A percentile compares a stretch with the other conserved stretches of the same genome.
Evolutionary conservation across 1,140 invertebrate genomes (phyloP).

Genomic region (Goniozus legneri): DNA sequence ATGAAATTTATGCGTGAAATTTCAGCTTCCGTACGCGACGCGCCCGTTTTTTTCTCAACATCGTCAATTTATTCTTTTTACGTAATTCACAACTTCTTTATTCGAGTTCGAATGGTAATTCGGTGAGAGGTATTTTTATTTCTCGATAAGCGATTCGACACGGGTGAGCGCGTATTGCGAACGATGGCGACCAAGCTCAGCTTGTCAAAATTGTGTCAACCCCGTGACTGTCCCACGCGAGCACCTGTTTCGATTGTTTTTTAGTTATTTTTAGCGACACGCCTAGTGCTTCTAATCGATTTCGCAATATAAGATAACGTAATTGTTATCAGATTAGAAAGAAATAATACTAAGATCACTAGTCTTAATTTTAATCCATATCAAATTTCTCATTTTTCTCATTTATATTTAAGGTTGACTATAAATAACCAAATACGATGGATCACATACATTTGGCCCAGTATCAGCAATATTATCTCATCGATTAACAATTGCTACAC

Average conservation of each 20-base stretch:
- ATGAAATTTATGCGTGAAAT: no score
- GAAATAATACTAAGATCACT: background rate
- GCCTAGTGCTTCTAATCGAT: constrained; percentile 19
- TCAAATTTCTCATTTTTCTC: constrained; percentile 1
- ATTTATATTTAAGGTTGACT: background rate
- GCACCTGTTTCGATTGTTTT: constrained; percentile 6
- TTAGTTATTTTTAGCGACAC: constrained; percentile 18
- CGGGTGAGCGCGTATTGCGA: constrained; percentile 15
- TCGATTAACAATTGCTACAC: constrained; percentile 15
- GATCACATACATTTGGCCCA: no score
- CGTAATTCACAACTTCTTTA: no score
- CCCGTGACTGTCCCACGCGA: constrained; percentile 16
- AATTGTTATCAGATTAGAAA: background rate
- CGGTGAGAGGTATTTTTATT: no score
- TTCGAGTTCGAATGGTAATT: no score
- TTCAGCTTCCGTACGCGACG: no score
- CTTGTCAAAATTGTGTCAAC: constrained; percentile 37
- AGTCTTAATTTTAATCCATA: background rate
- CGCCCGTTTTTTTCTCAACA: no score
- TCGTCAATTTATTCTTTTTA: no score
- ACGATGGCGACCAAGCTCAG: constrained; percentile 12
- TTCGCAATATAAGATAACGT: background rate
- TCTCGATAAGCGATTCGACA: no score
- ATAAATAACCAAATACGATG: constrained; percentile 3
- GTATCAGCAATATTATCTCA: no score